Conservation (phyloP, 2,888 invertebrate genomes). For the Mantis religiosa region DNA sequence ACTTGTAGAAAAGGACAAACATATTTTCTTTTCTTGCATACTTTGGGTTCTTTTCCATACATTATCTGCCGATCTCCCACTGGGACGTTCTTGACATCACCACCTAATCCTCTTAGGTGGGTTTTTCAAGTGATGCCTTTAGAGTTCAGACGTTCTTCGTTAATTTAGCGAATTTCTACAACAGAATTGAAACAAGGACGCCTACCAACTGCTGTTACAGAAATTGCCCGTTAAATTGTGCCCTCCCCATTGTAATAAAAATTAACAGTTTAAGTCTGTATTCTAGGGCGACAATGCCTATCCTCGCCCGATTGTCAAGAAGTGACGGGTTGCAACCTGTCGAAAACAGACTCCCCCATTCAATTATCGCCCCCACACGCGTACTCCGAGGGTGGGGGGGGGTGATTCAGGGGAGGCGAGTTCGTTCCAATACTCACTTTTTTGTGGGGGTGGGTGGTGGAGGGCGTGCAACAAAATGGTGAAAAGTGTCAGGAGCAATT, state of each 20-base stretch:
- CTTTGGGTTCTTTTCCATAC: too few relatives aligned
- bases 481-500: slow-evolving; percentile 25
- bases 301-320: background rate
- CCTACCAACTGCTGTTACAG: background rate
- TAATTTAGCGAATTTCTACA: background rate
- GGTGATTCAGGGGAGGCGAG: background rate
- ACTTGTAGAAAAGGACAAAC: too few relatives aligned
- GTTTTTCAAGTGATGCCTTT: too few relatives aligned
- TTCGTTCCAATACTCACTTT: slow-evolving; percentile 3
- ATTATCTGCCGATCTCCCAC: too few relatives aligned
- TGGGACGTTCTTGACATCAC: too few relatives aligned
- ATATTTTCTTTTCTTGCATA: too few relatives aligned
- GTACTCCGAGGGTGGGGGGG: background rate
- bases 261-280: background rate
- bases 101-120: too few relatives aligned
- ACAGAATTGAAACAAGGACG: background rate
- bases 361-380: slow-evolving; percentile 11
- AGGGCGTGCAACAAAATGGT: slow-evolving; percentile 11
- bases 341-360: slow-evolving; percentile 7
- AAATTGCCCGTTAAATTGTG: background rate
- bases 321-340: slow-evolving; percentile 13
- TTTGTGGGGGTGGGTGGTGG: background rate
- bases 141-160: background rate
- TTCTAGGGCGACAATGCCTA: background rate
- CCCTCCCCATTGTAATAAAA: background rate